Evolutionary conservation across 35 echinoderm and acorn worm species (phyloP), one percentile per base, ranked within the genome.

Genomic region (Heliocidaris tuberculata): DNA sequence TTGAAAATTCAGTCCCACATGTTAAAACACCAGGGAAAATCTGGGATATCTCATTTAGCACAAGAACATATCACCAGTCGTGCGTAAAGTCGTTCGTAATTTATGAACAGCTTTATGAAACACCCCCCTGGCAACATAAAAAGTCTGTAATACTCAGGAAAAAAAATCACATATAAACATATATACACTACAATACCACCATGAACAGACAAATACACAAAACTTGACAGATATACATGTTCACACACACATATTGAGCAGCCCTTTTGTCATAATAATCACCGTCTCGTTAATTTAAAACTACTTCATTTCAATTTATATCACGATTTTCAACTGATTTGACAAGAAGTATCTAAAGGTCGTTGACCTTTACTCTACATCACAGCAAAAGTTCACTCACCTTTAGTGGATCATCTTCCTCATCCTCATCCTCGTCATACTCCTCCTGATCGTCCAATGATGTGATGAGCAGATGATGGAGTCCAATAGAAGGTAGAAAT

Each of bases 331-430:
- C 50, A 52, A 52, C 50, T 78, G 27, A 78, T 78, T 71, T n/a
- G 65, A 78, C 21, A 15, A 56, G 52, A 2, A 10, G 52, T 11
- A 15, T 12, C 15, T 11, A 56, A 56, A 56, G 8, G 10, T n/a
- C 65, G 27, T 7, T 78, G 21, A n/a, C 19, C 65, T 9, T 27
- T 27, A 27, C 15, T 27, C 19, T 56, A 56, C 15, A n/a, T 19
- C 65, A 78, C 65, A 78, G 87, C 87, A 89, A 32, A 89, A 48
- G 31, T 32, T 93, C 48, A 93, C 91, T 52, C 50, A 93, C 91
- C 91, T 93, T 93, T 48, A 59, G 27, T 12, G 91, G 49, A 30
- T 93, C 91, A 13, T 93, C 91, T 59, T 93, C 91, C 48, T 93
- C 91, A n/a, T 93, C 91, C 50, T 93, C 91, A 5, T 93, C 91